Evolutionary conservation across 53 echinoderm and acorn worm species (phyloP), one percentile per base, ranked within the genome.

Genomic region (Pentamera pediparva): DNA sequence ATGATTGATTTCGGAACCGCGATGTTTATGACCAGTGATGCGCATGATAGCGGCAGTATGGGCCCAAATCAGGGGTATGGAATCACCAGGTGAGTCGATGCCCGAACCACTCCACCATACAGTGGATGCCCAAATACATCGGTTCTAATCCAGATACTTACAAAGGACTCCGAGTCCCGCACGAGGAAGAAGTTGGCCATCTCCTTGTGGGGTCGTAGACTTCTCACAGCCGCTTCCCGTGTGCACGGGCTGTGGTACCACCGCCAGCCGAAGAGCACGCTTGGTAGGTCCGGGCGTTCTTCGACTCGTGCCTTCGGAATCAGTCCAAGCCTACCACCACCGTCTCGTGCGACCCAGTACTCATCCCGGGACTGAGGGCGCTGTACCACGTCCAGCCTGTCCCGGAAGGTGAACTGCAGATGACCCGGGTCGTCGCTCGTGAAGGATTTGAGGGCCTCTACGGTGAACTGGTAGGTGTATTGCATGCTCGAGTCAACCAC

Each of bases 91-190:
- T n/a, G n/a, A n/a, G n/a, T n/a, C n/a, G n/a, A n/a, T n/a, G n/a
- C n/a, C n/a, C n/a, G n/a, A n/a, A n/a, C n/a, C n/a, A n/a, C n/a
- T n/a, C n/a, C n/a, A n/a, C n/a, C n/a, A n/a, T n/a, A n/a, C n/a
- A n/a, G n/a, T n/a, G n/a, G n/a, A n/a, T n/a, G n/a, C n/a, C n/a
- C n/a, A 15, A 1, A 1, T 15, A 45, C 47, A 45, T n/a, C 12
- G 1, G 12, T 45, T n/a, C 12, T 12, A 45, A 45, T 12, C n/a
- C n/a, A 4, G 33, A n/a, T 67, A 67, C 67, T 67, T 67, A 67
- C 67, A 45, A 38, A 67, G 3, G 67, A 67, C 30, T 67, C 67
- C 4, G 67, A 67, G 18, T 67, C 67, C 29, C 67, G 21, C 24
- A 67, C 43, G 9, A 67, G 27, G 30, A 67, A 67, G 29, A 43